phyloP scores from a whole-genome alignment of 2,797 vertebrate species.

The Pipistrellus pygmaeus region DNA sequence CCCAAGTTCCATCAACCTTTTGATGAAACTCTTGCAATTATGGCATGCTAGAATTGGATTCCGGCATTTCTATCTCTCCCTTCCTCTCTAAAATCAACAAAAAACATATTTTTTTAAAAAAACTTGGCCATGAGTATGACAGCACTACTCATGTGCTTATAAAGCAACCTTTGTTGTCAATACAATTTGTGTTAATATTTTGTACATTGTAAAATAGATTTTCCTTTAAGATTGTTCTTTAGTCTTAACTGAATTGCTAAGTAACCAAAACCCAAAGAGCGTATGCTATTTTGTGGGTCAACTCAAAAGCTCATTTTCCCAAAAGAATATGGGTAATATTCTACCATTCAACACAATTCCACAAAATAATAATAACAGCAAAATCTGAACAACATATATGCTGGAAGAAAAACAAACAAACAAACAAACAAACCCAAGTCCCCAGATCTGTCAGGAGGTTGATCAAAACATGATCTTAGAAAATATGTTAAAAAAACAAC shows the following conservation, averaged over 20 bases:
- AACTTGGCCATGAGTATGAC: not conserved
- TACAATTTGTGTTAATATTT: conserved; percentile 56
- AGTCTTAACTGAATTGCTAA: not conserved
- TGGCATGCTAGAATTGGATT: too few relatives aligned
- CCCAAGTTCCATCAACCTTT: too few relatives aligned
- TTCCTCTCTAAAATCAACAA: too few relatives aligned
- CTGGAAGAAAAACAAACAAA: not conserved
- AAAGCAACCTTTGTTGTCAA: not conserved
- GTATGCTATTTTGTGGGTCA: not conserved
- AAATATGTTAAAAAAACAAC: not conserved
- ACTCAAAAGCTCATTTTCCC: not conserved
- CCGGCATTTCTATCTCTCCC: too few relatives aligned
- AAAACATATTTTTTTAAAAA: not conserved
- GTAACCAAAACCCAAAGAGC: not conserved
- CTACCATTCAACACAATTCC: not conserved
- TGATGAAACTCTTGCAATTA: too few relatives aligned
- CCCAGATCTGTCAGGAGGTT: not conserved
- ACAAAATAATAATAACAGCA: not conserved
- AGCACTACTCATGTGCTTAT: not conserved
- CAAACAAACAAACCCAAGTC: not conserved
- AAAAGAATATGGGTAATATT: not conserved
- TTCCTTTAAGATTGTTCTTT: conserved; percentile 17
- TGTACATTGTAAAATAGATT: not conserved
- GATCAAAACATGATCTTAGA: not conserved
- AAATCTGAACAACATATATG: not conserved